Percentiles rank a stretch among this genome's conserved stretches.
Conservation (phyloP, 2,888 invertebrate species). For the Gasteruption jaculator region DNA sequence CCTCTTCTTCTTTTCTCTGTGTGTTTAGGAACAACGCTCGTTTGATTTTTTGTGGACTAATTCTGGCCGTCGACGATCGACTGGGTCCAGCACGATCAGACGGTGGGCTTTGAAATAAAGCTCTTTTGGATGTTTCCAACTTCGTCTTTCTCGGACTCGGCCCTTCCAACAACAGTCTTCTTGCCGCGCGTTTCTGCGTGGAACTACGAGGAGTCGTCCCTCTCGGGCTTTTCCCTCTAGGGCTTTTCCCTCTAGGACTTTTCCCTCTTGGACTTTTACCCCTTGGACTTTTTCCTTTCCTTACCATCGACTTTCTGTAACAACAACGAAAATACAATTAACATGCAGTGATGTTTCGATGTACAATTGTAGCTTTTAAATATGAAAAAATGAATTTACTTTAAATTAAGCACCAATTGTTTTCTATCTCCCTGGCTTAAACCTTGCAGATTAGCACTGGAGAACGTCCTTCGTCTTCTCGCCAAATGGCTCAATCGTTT, state of each 20-base stretch:
- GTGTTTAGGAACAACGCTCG: slow-evolving; percentile 65
- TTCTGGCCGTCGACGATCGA: slow-evolving; percentile 34
- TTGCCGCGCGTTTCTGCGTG: slow-evolving; percentile 55
- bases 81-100: slow-evolving; percentile 42
- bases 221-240: slow-evolving; percentile 56
- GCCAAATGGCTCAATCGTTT: slow-evolving; percentile 74
- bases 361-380: neutral
- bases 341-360: too few relatives aligned
- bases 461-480: slow-evolving; percentile 70
- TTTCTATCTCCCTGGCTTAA: slow-evolving; percentile 44
- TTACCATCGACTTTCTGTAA: slow-evolving; percentile 48
- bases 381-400: slow-evolving; percentile 48
- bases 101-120: slow-evolving; percentile 70
- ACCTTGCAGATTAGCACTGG: slow-evolving; percentile 62
- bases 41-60: slow-evolving; percentile 59
- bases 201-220: slow-evolving; percentile 60
- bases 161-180: slow-evolving; percentile 53
- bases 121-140: slow-evolving; percentile 63
- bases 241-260: slow-evolving; percentile 56
- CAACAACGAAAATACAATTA: slow-evolving; percentile 14
- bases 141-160: slow-evolving; percentile 40
- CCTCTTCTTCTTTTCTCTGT: slow-evolving; percentile 46
- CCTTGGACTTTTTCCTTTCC: slow-evolving; percentile 54
- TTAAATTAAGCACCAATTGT: slow-evolving; percentile 64
- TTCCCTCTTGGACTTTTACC: slow-evolving; percentile 54